phyloP scores from a whole-genome alignment of 2,113 vertebrate species.

The Odocoileus virginianus region DNA sequence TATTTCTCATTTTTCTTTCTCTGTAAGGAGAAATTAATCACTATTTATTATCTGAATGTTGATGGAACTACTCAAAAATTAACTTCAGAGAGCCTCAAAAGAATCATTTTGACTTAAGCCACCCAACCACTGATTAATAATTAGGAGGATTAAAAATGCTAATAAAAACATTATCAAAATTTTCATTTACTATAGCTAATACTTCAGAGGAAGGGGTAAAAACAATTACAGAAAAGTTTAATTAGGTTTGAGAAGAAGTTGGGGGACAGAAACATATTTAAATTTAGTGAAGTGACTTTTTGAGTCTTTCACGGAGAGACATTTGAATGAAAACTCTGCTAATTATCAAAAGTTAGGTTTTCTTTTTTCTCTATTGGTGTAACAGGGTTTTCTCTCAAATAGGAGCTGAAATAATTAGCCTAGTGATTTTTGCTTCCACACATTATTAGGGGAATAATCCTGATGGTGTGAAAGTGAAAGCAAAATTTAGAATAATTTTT shows the following conservation, averaged over 20 bases:
- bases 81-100: constrained; percentile 30
- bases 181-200: constrained; percentile 16
- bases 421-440: not conserved
- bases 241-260: constrained; percentile 21
- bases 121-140: constrained; percentile 37
- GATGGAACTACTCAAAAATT: constrained; percentile 8
- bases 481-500: constrained; percentile 2
- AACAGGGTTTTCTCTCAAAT: not conserved
- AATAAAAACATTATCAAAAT: constrained; percentile 33
- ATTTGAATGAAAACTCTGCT: not conserved
- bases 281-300: not conserved
- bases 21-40: constrained; percentile 1
- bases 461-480: constrained; percentile 22
- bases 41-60: constrained; percentile 35
- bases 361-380: constrained; percentile 10
- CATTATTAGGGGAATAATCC: not conserved
- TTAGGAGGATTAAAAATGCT: constrained; percentile 48
- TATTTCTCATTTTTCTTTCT: not conserved
- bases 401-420: not conserved
- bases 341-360: constrained; percentile 4
- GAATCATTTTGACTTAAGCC: constrained; percentile 56
- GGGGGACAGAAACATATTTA: not conserved
- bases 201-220: constrained; percentile 34
- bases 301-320: not conserved
- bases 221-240: constrained; percentile 3